A percentile compares a stretch with the other conserved stretches of the same genome.
phyloP scores from a whole-genome alignment of 1,140 invertebrate genomes.

The Ips typographus region DNA sequence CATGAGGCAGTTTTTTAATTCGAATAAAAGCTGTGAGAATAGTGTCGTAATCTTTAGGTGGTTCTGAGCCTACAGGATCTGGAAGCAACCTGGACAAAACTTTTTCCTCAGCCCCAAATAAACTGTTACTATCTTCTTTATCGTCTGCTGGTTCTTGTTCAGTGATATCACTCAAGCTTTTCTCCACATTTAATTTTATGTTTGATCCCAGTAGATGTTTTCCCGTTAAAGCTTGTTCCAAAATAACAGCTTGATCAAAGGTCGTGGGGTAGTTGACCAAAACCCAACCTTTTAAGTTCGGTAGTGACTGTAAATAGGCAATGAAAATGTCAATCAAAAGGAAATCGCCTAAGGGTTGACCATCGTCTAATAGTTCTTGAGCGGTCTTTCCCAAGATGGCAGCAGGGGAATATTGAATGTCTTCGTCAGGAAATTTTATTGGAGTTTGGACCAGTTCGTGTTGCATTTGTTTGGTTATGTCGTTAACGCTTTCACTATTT shows the following conservation, averaged over 20 bases:
- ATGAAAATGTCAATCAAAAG: constrained; percentile 58
- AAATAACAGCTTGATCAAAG: constrained; percentile 57
- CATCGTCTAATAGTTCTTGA: constrained; percentile 56
- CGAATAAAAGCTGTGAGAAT: constrained; percentile 60
- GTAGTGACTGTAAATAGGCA: constrained; percentile 59
- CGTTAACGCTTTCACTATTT: neutral
- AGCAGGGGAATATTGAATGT: constrained; percentile 53
- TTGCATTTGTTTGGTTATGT: constrained; percentile 1
- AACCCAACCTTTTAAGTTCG: constrained; percentile 59
- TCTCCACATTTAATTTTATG: constrained; percentile 8
- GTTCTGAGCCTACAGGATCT: constrained; percentile 29
- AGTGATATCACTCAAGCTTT: constrained; percentile 13
- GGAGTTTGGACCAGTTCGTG: constrained; percentile 55
- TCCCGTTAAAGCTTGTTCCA: constrained; percentile 54
- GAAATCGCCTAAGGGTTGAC: constrained; percentile 57
- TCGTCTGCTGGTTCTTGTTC: neutral
- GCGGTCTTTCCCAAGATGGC: constrained; percentile 60
- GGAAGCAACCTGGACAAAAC: constrained; percentile 36
- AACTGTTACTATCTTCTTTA: neutral
- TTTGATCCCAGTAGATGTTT: constrained; percentile 8
- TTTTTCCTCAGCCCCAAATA: constrained; percentile 1
- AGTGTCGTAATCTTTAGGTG: constrained; percentile 49
- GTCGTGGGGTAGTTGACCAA: constrained; percentile 63
- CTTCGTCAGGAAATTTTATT: constrained; percentile 59
- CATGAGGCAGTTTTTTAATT: constrained; percentile 51